These are phyloP conservation scores for Lithosia quadra DNA, from an alignment of 2,888 invertebrate genomes.

Conservation along the genomic window DNA sequence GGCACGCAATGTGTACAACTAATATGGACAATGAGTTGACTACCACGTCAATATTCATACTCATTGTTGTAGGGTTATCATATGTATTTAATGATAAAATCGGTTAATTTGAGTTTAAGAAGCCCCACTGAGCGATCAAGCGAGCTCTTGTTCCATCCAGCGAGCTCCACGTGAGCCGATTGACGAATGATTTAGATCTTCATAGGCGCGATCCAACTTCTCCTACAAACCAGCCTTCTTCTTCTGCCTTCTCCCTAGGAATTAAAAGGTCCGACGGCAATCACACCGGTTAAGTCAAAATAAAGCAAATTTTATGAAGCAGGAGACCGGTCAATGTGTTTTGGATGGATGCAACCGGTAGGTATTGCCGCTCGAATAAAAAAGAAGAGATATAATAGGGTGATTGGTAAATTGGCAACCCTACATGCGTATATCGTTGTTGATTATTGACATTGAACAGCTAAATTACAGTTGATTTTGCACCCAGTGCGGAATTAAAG, in stretches of 20 bases:
- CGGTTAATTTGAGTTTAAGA: no score
- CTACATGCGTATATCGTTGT: not conserved
- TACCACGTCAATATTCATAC: conserved; percentile 25
- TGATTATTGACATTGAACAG: conserved; percentile 21
- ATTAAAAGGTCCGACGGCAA: not conserved
- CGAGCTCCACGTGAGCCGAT: no score
- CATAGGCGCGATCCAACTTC: no score
- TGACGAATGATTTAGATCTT: no score
- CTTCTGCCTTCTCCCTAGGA: no score
- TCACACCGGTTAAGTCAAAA: not conserved
- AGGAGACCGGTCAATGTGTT: no score
- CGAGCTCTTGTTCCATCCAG: no score
- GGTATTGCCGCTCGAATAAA: not conserved
- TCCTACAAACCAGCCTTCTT: no score
- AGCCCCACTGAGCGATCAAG: no score
- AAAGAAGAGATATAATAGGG: no score
- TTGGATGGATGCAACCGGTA: not conserved
- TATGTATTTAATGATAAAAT: not conserved
- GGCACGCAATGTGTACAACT: conserved; percentile 37
- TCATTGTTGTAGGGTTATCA: conserved; percentile 5
- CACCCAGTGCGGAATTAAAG: conserved; percentile 10
- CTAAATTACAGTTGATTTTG: conserved; percentile 32
- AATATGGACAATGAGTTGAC: conserved; percentile 32
- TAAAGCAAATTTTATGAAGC: not conserved
- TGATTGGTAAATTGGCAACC: not conserved